phyloP scores from a whole-genome alignment of 2,113 vertebrate genomes.

The Etia nguti region DNA sequence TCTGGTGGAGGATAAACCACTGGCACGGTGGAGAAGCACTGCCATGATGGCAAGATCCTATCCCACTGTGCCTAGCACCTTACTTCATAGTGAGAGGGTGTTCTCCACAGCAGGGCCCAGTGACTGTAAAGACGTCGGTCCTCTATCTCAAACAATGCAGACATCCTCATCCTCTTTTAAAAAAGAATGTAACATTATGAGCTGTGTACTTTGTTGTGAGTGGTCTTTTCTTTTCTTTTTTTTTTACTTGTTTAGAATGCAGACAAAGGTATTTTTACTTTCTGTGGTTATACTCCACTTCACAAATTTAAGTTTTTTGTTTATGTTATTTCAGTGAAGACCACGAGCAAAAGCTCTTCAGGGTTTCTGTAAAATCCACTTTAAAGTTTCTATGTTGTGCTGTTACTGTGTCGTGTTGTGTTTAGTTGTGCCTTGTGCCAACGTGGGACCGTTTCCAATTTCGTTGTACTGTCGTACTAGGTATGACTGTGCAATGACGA shows the following conservation, averaged over 20 bases:
- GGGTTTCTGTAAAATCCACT: background rate
- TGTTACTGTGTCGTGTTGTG: background rate
- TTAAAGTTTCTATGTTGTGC: background rate
- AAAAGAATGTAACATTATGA: no score
- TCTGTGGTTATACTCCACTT: background rate
- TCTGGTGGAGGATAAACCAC: background rate
- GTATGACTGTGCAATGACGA: background rate
- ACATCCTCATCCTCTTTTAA: no score
- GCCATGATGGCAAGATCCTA: background rate
- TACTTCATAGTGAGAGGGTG: background rate
- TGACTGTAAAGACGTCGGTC: background rate
- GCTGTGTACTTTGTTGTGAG: background rate
- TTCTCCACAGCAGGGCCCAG: background rate
- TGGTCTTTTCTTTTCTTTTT: background rate
- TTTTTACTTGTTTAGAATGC: background rate
- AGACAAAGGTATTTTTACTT: background rate
- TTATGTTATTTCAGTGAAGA: background rate
- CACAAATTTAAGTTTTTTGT: background rate
- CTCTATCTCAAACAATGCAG: no score
- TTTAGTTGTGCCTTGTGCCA: background rate
- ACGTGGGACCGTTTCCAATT: background rate
- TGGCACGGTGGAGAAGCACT: background rate
- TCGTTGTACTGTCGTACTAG: background rate
- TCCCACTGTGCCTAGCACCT: background rate
- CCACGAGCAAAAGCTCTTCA: background rate